Evolutionary conservation across 2,888 invertebrate genomes (phyloP).

Genomic region (Eledone cirrhosa): DNA sequence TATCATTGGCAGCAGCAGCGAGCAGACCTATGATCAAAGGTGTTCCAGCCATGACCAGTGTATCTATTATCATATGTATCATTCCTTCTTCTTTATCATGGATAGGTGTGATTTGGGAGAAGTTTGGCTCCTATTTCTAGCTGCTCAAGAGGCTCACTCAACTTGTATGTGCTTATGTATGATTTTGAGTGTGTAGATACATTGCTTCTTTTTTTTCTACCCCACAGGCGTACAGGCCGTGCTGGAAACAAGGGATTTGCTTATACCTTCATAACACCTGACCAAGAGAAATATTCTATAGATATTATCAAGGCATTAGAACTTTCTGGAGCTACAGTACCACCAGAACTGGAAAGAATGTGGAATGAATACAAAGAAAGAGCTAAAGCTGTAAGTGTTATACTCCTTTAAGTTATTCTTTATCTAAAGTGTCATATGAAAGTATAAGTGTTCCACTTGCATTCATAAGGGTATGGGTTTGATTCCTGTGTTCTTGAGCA

Average conservation of each 20-base stretch:
- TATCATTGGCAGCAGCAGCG: no score
- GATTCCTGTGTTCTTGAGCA: no score
- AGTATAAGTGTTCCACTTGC: no score
- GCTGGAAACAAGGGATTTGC: constrained; percentile 95
- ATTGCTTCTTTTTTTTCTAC: not conserved
- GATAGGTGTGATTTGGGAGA: no score
- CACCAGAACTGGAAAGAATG: constrained; percentile 79
- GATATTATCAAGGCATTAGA: constrained; percentile 94
- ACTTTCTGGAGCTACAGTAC: constrained; percentile 79
- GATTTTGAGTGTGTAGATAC: not conserved
- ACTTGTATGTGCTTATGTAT: no score
- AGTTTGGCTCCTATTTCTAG: no score
- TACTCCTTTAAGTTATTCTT: not conserved
- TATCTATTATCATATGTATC: no score
- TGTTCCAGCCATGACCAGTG: no score
- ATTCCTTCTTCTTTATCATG: no score
- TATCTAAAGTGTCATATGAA: not conserved
- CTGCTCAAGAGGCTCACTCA: no score
- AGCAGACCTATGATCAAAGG: no score
- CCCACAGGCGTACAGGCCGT: constrained; percentile 71
- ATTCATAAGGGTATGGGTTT: no score
- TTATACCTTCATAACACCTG: constrained; percentile 94
- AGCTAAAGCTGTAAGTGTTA: constrained; percentile 82
- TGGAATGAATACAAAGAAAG: constrained; percentile 80
- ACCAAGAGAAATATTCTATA: constrained; percentile 92